These are phyloP conservation scores for Bombyx mandarina DNA, from an alignment of 1,140 invertebrate species.

Conservation along the genomic window DNA sequence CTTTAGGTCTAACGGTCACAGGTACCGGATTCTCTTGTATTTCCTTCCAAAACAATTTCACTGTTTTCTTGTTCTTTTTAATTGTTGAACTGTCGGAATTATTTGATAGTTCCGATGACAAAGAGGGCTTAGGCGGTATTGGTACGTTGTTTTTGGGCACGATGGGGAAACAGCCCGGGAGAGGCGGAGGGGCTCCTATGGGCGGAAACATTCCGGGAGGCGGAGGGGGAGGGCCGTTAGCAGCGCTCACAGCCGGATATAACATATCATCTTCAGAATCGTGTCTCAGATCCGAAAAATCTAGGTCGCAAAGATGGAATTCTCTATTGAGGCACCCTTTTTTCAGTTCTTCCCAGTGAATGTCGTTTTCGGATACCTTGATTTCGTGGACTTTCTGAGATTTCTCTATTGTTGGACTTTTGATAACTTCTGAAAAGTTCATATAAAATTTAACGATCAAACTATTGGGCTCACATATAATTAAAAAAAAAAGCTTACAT, in stretches of 20 bases:
- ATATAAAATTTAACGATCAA: background rate
- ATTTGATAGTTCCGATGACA: slow-evolving; percentile 35
- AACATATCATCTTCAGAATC: slow-evolving; percentile 82
- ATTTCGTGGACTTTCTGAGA: slow-evolving; percentile 76
- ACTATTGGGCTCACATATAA: too few relatives aligned
- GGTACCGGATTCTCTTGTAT: slow-evolving; percentile 87
- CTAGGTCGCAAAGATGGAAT: slow-evolving; percentile 93
- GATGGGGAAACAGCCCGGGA: slow-evolving; percentile 55
- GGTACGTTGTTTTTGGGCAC: slow-evolving; percentile 30
- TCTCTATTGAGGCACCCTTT: slow-evolving; percentile 85
- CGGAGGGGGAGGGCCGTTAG: slow-evolving; percentile 80
- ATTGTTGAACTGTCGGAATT: slow-evolving; percentile 59
- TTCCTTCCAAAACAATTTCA: slow-evolving; percentile 99
- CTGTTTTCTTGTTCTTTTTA: slow-evolving; percentile 97
- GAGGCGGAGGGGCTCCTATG: slow-evolving; percentile 60
- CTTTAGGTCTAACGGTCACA: slow-evolving; percentile 73
- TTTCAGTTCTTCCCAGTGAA: slow-evolving; percentile 93
- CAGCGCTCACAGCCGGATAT: slow-evolving; percentile 73
- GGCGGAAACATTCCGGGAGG: slow-evolving; percentile 71
- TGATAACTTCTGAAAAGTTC: slow-evolving; percentile 73
- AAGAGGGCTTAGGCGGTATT: slow-evolving; percentile 47
- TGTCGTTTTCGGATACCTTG: slow-evolving; percentile 93
- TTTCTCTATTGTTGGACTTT: slow-evolving; percentile 76
- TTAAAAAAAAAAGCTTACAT: too few relatives aligned
- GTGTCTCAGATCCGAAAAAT: slow-evolving; percentile 93